These are phyloP conservation scores for Garrulus glandarius DNA, from an alignment of 2,797 vertebrate genomes.

Conservation along the genomic window DNA sequence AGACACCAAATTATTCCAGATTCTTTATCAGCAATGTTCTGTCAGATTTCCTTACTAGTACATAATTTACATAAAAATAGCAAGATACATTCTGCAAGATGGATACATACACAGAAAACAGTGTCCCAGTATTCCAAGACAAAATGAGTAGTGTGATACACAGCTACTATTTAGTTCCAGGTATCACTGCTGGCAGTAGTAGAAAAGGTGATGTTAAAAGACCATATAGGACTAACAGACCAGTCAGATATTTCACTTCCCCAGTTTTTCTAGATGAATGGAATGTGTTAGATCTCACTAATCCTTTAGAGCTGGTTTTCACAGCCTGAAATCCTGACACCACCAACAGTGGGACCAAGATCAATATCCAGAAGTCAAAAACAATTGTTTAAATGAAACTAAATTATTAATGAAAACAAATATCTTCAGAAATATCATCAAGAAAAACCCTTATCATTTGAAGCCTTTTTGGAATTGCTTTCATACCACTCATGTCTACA, in stretches of 20 bases:
- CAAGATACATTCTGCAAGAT: neutral
- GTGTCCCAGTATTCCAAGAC: neutral
- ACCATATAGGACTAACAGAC: neutral
- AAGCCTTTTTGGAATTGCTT: neutral
- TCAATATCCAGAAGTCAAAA: neutral
- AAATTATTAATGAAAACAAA: neutral
- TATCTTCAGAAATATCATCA: neutral
- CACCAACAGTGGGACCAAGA: neutral
- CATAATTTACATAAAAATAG: neutral
- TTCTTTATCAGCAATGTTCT: neutral
- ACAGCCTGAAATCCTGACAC: neutral
- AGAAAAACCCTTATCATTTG: neutral
- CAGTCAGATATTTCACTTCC: neutral
- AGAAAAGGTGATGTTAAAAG: neutral
- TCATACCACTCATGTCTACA: neutral
- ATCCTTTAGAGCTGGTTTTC: neutral
- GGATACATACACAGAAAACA: neutral
- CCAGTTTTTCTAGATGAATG: neutral
- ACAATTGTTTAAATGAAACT: neutral
- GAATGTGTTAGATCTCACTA: neutral
- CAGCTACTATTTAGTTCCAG: neutral
- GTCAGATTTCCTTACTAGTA: neutral
- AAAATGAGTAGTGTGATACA: neutral
- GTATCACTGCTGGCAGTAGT: neutral
- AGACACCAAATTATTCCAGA: neutral